phyloP scores from a whole-genome alignment of 2,888 invertebrate genomes.

The Drosophila basisetae region DNA sequence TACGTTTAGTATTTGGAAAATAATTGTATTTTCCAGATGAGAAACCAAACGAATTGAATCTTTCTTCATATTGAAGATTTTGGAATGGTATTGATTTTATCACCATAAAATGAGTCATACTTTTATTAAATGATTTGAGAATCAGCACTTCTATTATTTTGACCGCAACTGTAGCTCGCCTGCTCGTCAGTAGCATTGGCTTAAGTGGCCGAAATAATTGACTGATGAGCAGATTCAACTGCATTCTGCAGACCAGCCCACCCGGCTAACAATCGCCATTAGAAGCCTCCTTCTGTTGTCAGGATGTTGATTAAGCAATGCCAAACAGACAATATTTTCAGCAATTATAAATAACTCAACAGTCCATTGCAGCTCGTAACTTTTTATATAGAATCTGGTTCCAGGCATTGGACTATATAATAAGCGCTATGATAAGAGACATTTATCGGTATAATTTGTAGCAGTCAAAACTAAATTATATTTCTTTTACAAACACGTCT shows the following conservation, averaged over 20 bases:
- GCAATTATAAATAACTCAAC: neutral
- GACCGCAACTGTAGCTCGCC: neutral
- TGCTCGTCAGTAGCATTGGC: neutral
- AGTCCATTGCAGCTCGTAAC: neutral
- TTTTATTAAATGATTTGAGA: neutral
- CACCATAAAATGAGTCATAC: neutral
- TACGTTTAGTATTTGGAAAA: neutral
- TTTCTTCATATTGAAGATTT: neutral
- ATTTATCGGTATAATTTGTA: neutral
- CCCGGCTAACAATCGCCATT: neutral
- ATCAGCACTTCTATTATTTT: neutral
- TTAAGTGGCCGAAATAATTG: neutral
- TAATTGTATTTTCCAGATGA: neutral
- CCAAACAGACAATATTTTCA: neutral
- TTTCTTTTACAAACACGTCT: neutral
- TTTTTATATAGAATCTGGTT: neutral
- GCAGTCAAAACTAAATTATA: neutral
- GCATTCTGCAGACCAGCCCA: neutral
- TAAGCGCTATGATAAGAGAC: neutral
- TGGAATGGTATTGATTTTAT: neutral
- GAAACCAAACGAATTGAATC: neutral
- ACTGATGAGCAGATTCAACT: neutral
- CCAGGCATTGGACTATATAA: neutral
- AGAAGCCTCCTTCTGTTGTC: neutral
- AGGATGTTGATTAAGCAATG: neutral